Evolutionary conservation across 2,888 invertebrate species (phyloP), one percentile per base, ranked within the genome.

Genomic region (Desoria tigrina): DNA sequence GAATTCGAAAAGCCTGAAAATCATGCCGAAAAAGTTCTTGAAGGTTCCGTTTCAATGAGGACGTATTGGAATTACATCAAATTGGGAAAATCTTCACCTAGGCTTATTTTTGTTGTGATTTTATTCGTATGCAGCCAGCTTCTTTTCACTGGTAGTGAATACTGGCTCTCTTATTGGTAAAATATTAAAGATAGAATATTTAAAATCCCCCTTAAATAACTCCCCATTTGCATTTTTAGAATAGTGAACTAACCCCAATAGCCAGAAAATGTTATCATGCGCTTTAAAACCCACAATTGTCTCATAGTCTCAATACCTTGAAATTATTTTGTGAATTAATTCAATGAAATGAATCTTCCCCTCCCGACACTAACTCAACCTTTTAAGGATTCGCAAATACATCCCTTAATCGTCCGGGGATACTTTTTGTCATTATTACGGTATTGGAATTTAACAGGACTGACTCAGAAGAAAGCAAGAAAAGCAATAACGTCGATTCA

Each of bases 151-250:
- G 84, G 85, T 0, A 84, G 86, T 0, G 90, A 91, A 77, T 90
- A 84, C 76, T 91, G 90, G 84, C 83, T 90, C 0, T 88, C 88
- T 73, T 86, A 84, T 76, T 90, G 90, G 90, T 86, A 78, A 82
- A 82, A 77, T n/a, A 4, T 18, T 7, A 9, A 39, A 27, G 27
- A 27, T 7, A 51, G 39, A 2, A 2, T n/a, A 9, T 24, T 4
- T n/a, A 7, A 4, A 7, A 28, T 39, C n/a, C n/a, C n/a, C n/a
- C n/a, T n/a, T n/a, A n/a, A n/a, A n/a, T n/a, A n/a, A n/a, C n/a
- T n/a, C n/a, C n/a, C n/a, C n/a, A n/a, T n/a, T n/a, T n/a, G n/a
- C n/a, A n/a, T n/a, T n/a, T n/a, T n/a, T n/a, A n/a, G n/a, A n/a
- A n/a, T n/a, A n/a, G n/a, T n/a, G n/a, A n/a, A n/a, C n/a, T n/a